Conservation (phyloP, 2,888 invertebrate genomes). For the Platynereis dumerilii region DNA sequence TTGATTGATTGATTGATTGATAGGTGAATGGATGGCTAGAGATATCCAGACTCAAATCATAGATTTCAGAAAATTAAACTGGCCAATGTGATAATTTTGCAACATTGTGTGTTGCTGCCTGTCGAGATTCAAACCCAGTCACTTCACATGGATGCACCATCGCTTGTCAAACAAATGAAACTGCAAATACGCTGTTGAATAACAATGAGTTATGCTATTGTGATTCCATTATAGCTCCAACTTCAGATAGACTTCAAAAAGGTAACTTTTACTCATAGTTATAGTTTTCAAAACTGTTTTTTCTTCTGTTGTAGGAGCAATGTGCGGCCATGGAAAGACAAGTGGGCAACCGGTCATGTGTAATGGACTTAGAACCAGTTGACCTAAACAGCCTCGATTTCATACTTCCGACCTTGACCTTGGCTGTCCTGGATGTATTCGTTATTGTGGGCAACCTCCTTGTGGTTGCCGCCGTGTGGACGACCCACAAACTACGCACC, state of each 20-base stretch:
- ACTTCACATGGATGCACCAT: no score
- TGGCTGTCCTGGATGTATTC: slow-evolving; percentile 77
- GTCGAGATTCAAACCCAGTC: no score
- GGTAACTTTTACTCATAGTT: background rate
- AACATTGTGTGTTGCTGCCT: no score
- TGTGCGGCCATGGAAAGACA: slow-evolving; percentile 4
- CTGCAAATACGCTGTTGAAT: no score
- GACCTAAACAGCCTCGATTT: slow-evolving; percentile 17
- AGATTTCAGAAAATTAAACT: no score
- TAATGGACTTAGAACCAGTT: slow-evolving; percentile 3
- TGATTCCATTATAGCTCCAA: background rate
- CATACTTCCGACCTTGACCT: slow-evolving; percentile 18
- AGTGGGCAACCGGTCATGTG: slow-evolving; percentile 8
- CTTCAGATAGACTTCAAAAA: background rate
- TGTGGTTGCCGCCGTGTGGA: slow-evolving; percentile 90
- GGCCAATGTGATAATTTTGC: no score
- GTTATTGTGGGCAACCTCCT: slow-evolving; percentile 91
- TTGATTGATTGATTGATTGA: no score
- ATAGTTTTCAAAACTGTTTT: background rate
- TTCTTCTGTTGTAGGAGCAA: background rate
- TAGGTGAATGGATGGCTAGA: no score
- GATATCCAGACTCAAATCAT: no score
- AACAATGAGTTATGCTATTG: no score
- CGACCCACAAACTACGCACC: slow-evolving; percentile 83
- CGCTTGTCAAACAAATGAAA: no score